These are phyloP conservation scores for Aporophyla nigra DNA, from an alignment of 2,888 invertebrate genomes.

Conservation along the genomic window DNA sequence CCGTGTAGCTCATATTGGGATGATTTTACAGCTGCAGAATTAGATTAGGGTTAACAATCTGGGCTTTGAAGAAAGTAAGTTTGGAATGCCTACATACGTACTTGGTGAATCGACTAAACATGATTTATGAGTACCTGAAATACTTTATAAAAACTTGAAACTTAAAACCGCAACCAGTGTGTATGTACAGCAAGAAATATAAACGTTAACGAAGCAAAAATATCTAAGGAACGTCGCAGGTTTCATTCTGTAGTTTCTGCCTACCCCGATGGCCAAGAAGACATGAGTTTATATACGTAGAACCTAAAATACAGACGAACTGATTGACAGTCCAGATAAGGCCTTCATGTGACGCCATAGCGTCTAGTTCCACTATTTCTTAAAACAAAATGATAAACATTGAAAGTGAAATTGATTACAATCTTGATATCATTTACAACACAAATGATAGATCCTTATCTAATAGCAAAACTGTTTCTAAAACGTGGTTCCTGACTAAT, in stretches of 20 bases:
- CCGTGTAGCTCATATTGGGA: conserved; percentile 83
- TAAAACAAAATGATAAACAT: conserved; percentile 9
- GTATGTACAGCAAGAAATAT: background rate
- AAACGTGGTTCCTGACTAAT: conserved; percentile 43
- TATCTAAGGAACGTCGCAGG: background rate
- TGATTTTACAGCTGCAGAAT: conserved; percentile 43
- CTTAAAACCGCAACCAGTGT: background rate
- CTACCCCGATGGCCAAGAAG: background rate
- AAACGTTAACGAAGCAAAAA: background rate
- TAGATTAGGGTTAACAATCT: background rate
- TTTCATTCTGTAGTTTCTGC: background rate
- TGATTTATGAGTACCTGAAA: background rate
- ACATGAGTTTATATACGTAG: background rate
- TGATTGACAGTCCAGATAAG: background rate
- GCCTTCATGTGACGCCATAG: conserved; percentile 1
- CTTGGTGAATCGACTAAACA: background rate
- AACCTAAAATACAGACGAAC: background rate
- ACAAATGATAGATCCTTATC: conserved; percentile 23
- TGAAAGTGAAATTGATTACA: conserved; percentile 34
- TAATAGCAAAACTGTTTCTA: background rate
- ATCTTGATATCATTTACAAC: conserved; percentile 16
- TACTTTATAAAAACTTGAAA: background rate
- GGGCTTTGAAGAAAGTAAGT: background rate
- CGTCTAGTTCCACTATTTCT: conserved; percentile 2
- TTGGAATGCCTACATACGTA: background rate